A percentile compares a stretch with the other conserved stretches of the same genome.
Conservation (phyloP, 2,888 invertebrate genomes). For the Ferrisia virgata region DNA sequence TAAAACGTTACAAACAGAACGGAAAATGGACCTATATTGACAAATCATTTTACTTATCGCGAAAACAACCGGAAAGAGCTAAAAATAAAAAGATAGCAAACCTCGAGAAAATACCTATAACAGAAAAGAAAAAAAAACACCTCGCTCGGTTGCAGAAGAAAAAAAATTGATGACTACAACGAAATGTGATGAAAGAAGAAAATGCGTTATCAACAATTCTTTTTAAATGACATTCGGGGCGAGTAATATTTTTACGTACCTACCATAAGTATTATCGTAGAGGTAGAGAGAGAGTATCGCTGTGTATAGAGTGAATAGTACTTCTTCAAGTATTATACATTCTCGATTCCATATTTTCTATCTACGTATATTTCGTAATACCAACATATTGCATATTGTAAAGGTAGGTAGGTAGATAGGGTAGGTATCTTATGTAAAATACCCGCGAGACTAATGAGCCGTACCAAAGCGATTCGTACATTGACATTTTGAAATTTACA, state of each 20-base stretch:
- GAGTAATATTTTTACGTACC: conserved; percentile 14
- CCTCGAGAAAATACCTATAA: too few species aligned
- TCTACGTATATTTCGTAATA: background rate
- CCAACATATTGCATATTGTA: background rate
- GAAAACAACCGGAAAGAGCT: background rate
- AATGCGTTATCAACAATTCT: background rate
- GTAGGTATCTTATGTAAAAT: too few species aligned
- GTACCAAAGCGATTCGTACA: background rate
- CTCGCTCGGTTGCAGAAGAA: background rate
- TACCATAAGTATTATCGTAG: background rate
- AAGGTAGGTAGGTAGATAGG: background rate
- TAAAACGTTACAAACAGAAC: conserved; percentile 7
- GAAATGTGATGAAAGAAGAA: conserved; percentile 18
- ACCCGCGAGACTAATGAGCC: background rate
- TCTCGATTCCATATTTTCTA: background rate
- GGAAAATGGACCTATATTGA: conserved; percentile 22
- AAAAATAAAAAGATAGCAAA: background rate
- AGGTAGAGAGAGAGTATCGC: too few species aligned
- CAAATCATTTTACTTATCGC: conserved; percentile 28
- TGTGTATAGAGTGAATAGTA: background rate
- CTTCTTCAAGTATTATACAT: background rate
- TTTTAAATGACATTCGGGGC: background rate
- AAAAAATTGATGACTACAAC: conserved; percentile 7
- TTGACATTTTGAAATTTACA: background rate
- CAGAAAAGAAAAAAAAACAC: background rate